Evolutionary conservation across 2,888 invertebrate species (phyloP).

Genomic region (Neria commutata): DNA sequence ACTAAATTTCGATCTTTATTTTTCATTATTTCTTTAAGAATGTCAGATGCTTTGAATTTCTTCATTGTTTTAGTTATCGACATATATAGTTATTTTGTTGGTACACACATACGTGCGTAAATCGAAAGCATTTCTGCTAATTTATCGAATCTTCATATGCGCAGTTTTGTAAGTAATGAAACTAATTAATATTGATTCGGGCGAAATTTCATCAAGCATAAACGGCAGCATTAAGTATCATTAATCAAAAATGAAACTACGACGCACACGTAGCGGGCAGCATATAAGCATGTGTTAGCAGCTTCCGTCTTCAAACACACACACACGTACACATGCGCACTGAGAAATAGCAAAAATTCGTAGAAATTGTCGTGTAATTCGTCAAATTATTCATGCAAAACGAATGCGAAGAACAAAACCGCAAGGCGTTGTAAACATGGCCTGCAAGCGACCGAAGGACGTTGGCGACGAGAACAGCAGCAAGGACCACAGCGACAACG

Average conservation of each 20-base stretch:
- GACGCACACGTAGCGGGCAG: no score
- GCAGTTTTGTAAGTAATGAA: no score
- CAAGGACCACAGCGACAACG: not conserved
- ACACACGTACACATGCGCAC: not conserved
- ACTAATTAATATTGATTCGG: not conserved
- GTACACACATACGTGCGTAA: no score
- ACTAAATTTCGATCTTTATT: no score
- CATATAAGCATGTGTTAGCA: no score
- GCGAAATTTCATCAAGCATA: not conserved
- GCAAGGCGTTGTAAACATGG: not conserved
- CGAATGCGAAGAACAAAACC: constrained; percentile 21
- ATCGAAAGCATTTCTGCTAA: no score
- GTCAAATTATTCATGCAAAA: constrained; percentile 55
- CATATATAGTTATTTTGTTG: no score
- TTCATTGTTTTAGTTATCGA: no score
- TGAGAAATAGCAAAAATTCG: not conserved
- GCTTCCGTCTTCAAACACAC: not conserved
- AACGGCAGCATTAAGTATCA: not conserved
- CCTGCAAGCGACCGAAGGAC: not conserved
- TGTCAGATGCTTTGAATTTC: no score
- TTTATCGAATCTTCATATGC: no score
- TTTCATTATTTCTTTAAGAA: no score
- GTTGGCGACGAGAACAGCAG: not conserved
- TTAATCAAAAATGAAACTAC: not conserved
- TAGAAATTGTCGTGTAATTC: constrained; percentile 40